Percentiles rank a stretch among this genome's conserved stretches.
phyloP scores from a whole-genome alignment of 92 coral and sea anemone species.

The Porites rus region DNA sequence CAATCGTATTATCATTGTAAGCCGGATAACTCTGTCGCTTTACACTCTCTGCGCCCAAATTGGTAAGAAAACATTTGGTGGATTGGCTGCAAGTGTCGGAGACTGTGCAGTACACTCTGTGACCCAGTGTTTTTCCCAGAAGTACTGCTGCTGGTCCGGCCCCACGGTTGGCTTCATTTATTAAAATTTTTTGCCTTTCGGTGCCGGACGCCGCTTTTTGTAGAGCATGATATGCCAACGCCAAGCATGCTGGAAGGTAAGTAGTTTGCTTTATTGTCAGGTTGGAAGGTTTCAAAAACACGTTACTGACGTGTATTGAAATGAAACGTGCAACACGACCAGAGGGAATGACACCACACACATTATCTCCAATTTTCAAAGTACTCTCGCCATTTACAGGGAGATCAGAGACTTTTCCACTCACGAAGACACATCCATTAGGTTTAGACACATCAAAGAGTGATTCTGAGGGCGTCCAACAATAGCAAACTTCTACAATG shows the following conservation, averaged over 20 bases:
- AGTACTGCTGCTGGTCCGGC: conserved; percentile 65
- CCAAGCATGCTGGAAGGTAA: conserved; percentile 50
- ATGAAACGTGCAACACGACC: conserved; percentile 45
- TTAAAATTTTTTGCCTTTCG: neutral
- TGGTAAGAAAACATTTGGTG: conserved; percentile 19
- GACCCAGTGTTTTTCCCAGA: conserved; percentile 61
- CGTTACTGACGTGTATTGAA: neutral
- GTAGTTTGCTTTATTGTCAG: conserved; percentile 57
- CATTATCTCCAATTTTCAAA: conserved; percentile 39
- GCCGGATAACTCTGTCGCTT: conserved; percentile 19
- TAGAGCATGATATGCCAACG: conserved; percentile 61
- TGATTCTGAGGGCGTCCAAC: conserved; percentile 30
- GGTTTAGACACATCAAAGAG: conserved; percentile 19
- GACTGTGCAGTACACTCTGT: conserved; percentile 54
- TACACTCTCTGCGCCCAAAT: conserved; percentile 47
- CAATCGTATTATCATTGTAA: neutral
- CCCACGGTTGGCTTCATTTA: conserved; percentile 64
- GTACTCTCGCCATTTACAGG: neutral
- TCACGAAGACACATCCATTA: conserved; percentile 30
- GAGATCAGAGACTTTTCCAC: conserved; percentile 27
- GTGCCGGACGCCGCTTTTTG: conserved; percentile 15
- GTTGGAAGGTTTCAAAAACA: conserved; percentile 52
- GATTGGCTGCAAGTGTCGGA: conserved; percentile 23
- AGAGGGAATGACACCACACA: conserved; percentile 55
- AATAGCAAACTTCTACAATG: conserved; percentile 8